phyloP scores from a whole-genome alignment of 2,888 invertebrate genomes.

The Ectropis crepuscularia region DNA sequence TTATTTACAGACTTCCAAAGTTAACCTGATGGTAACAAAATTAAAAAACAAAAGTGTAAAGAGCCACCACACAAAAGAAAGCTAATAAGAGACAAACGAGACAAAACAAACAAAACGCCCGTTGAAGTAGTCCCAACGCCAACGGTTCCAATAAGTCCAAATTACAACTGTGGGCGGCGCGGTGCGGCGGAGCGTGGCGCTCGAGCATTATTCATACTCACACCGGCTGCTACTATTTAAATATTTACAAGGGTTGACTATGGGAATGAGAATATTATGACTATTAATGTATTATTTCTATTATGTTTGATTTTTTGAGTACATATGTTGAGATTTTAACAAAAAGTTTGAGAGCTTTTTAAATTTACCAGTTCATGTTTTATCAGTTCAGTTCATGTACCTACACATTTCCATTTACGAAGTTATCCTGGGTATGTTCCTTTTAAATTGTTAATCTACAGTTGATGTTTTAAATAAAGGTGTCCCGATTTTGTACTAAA shows the following conservation, averaged over 20 bases:
- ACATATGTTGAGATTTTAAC: no score
- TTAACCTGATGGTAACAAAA: not conserved
- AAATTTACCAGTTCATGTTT: no score
- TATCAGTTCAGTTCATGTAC: no score
- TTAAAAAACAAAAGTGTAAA: not conserved
- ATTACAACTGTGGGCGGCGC: conserved; percentile 65
- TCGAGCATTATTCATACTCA: conserved; percentile 67
- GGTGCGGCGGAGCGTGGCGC: conserved; percentile 67
- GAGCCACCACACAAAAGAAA: not conserved
- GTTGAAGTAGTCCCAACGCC: conserved; percentile 37
- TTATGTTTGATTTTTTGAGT: no score
- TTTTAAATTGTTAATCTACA: no score
- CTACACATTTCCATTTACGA: no score
- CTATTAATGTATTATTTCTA: not conserved
- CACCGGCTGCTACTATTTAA: conserved; percentile 61
- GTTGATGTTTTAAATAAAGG: no score
- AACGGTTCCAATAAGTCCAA: conserved; percentile 70
- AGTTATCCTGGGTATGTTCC: no score
- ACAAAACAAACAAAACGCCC: conserved; percentile 23
- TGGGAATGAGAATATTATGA: not conserved
- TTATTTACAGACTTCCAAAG: not conserved
- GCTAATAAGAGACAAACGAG: conserved; percentile 20
- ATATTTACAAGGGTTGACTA: conserved; percentile 17
- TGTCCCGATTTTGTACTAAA: no score
- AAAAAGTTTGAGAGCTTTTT: no score